Evolutionary conservation across 2,888 invertebrate species (phyloP).

Genomic region (Ormia ochracea): DNA sequence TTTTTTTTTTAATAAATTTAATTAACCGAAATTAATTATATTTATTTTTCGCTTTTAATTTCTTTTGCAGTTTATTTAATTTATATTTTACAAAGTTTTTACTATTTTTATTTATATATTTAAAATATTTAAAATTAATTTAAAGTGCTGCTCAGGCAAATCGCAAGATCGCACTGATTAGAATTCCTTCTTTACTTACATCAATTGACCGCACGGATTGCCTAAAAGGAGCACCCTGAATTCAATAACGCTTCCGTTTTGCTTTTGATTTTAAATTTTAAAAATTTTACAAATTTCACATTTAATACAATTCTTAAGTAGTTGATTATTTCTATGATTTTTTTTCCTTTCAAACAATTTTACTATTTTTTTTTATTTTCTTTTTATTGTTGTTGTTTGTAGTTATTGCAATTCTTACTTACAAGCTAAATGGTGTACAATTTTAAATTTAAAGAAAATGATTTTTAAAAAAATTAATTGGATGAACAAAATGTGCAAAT

Average conservation of each 20-base stretch:
- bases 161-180: background rate
- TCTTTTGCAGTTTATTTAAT: background rate
- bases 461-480: background rate
- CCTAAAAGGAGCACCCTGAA: background rate
- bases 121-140: conserved; percentile 31
- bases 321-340: background rate
- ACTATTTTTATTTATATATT: background rate
- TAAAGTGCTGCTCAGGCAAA: background rate
- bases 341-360: conserved; percentile 21
- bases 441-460: background rate
- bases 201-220: background rate
- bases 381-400: background rate
- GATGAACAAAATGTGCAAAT: background rate
- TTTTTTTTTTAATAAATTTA: background rate
- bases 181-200: background rate
- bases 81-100: conserved; percentile 51
- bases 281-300: conserved; percentile 59
- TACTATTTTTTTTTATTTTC: background rate
- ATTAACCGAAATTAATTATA: conserved; percentile 18
- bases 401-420: background rate
- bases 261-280: conserved; percentile 1
- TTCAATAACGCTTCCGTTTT: background rate
- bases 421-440: background rate
- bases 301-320: conserved; percentile 50
- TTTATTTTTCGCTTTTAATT: conserved; percentile 16